These are phyloP conservation scores for Drosophila nannoptera DNA, from an alignment of 1,140 invertebrate species.

Conservation along the genomic window DNA sequence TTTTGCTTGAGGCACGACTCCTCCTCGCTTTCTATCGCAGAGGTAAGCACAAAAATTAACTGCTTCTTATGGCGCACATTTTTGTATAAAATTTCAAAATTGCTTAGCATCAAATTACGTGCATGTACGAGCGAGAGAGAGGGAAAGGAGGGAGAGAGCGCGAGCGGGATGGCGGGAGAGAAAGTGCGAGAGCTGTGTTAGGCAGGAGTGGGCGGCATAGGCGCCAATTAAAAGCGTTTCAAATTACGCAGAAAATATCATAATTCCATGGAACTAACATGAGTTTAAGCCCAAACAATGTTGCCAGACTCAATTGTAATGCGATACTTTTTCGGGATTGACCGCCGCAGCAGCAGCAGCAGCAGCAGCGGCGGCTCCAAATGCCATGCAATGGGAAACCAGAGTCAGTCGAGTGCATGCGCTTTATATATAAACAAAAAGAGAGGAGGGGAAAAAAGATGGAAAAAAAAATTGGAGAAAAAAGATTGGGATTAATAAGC, in stretches of 20 bases:
- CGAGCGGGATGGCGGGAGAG: background rate
- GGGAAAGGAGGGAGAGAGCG: background rate
- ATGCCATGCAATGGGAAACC: constrained; percentile 25
- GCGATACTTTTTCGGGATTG: constrained; percentile 56
- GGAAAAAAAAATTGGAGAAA: constrained; percentile 4
- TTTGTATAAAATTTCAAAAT: constrained; percentile 77
- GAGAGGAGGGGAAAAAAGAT: background rate
- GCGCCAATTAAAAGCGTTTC: constrained; percentile 75
- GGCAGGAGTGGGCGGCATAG: constrained; percentile 61
- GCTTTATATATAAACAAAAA: constrained; percentile 62
- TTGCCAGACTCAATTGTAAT: constrained; percentile 56
- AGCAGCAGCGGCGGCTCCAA: background rate
- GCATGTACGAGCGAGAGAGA: constrained; percentile 38
- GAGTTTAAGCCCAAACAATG: constrained; percentile 53
- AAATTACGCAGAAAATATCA: constrained; percentile 73
- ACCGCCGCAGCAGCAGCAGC: constrained; percentile 4
- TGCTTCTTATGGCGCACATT: constrained; percentile 50
- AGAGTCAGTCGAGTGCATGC: constrained; percentile 65
- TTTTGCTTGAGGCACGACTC: constrained; percentile 18
- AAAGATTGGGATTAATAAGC: constrained; percentile 58
- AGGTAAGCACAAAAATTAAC: constrained; percentile 51
- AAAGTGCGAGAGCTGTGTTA: constrained; percentile 8
- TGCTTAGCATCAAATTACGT: constrained; percentile 69
- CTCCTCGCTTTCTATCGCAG: constrained; percentile 20
- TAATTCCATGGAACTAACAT: constrained; percentile 76